Evolutionary conservation across 2,888 invertebrate species (phyloP), one percentile per base, ranked within the genome.

Genomic region (Molorchus minor): DNA sequence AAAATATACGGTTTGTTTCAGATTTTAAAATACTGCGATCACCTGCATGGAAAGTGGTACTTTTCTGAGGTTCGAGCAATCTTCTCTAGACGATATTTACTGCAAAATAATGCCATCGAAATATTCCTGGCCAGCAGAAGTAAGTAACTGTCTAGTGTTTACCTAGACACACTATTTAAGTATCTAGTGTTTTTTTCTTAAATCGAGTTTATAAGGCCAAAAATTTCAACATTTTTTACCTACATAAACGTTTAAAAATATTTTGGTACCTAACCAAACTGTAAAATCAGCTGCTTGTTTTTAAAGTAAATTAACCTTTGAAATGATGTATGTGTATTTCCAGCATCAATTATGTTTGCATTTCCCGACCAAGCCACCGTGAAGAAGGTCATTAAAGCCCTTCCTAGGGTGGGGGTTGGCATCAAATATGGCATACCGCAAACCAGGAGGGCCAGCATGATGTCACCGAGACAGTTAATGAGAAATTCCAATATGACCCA

Each of bases 401-500:
- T 99, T 73, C 99, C 99, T 0, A 85, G 96, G 59, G 98, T 99
- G 64, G 98, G 99, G 7, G 97, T 99, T 46, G 99, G 99, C 75
- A 96, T 98, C 83, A 99, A 99, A 82, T 99, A 99, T 81, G 99
- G 99, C 74, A 95, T 99, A 77, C 96, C 96, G 51, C 98, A 99
- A 84, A 96, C 96, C 65, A 88, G 95, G 74, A 89, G 97, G 64
- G 97, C 98, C 38, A 98, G 98, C 10, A 93, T 98, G 91, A 98
- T 99, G 94, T 94, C 98, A 1, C 97, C 99, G 0, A 88, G 98
- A 10, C 98, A 99, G 81, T 86, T 99, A 73, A 99, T 98, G 94
- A 90, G 98, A 75, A 94, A 96, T 84, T 98, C 98, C 17, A 98
- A 98, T 83, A 99, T 99, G 99, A 98, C 98, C 44, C 96, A 97